Conservation (phyloP, 2,113 vertebrate species). For the Catharus fuscescens region DNA sequence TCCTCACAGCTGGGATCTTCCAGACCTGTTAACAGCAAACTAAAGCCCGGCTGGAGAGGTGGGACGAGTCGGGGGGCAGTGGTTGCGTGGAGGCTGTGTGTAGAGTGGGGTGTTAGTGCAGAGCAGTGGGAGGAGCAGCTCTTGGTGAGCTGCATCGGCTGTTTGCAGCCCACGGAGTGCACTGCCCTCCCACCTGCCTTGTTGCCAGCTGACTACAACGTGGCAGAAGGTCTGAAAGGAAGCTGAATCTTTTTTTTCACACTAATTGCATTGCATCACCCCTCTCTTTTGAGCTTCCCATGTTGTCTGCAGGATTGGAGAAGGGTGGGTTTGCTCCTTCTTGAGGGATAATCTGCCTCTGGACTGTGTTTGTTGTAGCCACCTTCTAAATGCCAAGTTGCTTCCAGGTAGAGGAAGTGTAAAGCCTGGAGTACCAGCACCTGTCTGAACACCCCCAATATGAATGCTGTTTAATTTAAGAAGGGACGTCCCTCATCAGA, state of each 20-base stretch:
- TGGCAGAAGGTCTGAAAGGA: slow-evolving; percentile 19
- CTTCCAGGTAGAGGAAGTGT: not conserved
- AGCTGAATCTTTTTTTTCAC: not conserved
- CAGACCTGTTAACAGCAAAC: not conserved
- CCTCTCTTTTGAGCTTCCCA: not conserved
- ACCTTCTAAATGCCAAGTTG: not conserved
- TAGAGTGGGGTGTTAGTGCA: fast-evolving
- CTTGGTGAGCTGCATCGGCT: not conserved
- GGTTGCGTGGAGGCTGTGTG: fast-evolving
- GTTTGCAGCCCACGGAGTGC: not conserved
- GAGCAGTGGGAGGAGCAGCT: slow-evolving; percentile 9
- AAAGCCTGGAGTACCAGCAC: not conserved
- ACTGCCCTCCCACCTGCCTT: not conserved
- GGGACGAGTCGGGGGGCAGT: not conserved
- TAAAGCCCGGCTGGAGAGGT: not conserved
- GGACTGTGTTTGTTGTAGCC: not conserved
- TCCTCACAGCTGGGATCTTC: not conserved
- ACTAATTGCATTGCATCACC: not conserved
- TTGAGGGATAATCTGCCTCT: not conserved
- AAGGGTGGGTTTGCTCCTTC: not conserved
- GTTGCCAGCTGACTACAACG: fast-evolving
- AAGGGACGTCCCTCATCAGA: not conserved
- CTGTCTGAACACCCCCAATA: not conserved
- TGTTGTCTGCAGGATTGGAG: not conserved
- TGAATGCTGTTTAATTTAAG: not conserved